Base-by-base conservation (phyloP, 1,140 invertebrate genomes). In the Drosophila seguyi region DNA sequence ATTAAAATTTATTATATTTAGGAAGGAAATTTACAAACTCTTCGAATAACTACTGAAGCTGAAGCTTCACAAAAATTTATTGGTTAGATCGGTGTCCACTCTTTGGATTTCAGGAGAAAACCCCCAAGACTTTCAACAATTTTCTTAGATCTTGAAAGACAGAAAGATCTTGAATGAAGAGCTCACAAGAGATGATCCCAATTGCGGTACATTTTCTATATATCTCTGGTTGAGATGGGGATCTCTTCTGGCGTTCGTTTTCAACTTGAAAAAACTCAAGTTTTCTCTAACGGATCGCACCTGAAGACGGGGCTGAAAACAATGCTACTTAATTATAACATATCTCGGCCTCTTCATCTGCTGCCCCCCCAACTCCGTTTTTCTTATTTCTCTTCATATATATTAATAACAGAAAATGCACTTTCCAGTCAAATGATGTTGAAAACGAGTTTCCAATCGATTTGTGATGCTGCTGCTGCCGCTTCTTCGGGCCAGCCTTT, bases 331-430 rank as follows among this genome's bases (percentile, higher is more conserved):
- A 72, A 72, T 72, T 72, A 72, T 58, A 72, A 71, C 52, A 72
- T 71, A 72, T 72, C 42, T 34, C 11, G 20, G 42, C 34, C 42
- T 41, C 65, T 57, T 27, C 66, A 58, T 72, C 68, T 45, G 11
- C 45, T n/a, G n/a, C n/a, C n/a, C n/a, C 42, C 34, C 10, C 38
- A 31, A 52, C 48, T 55, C 8, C 42, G n/a, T n/a, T 38, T 42
- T 31, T 39, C n/a, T 16, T 31, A 29, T 56, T 38, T 20, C 18
- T 16, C 29, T 53, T 53, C 36, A 52, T 63, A 34, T 71, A 71
- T 71, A 71, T 71, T 72, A 72, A 72, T 71, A 58, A 72, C 66
- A 72, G 42, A 71, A 72, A 72, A 71, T 72, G 68, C 68, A 71
- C 68, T 72, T 72, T 72, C 68, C 68, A 71, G 68, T 72, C 52